Conservation (phyloP, 2,113 vertebrate genomes). For the Acanthisitta chloris region DNA sequence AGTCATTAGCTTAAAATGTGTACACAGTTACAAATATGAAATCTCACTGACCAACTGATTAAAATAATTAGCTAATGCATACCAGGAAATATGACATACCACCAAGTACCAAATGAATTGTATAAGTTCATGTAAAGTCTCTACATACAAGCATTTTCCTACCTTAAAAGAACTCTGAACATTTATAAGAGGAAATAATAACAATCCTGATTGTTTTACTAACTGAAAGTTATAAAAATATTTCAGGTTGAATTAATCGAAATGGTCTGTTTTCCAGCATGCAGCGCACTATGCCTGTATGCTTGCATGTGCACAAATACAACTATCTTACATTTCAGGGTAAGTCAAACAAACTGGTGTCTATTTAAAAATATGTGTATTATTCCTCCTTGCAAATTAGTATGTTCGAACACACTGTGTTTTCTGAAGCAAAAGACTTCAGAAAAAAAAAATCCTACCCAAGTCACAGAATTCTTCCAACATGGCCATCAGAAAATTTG, state of each 20-base stretch:
- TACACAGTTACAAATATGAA: neutral
- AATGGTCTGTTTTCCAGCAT: neutral
- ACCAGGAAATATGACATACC: neutral
- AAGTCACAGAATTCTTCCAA: neutral
- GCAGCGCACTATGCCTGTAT: neutral
- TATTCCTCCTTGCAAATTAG: neutral
- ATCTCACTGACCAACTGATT: neutral
- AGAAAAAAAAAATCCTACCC: neutral
- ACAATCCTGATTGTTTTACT: neutral
- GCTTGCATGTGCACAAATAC: neutral
- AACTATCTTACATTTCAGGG: neutral
- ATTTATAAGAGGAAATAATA: neutral
- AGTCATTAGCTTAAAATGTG: neutral
- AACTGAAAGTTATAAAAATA: neutral
- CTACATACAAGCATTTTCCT: neutral
- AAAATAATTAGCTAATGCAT: neutral
- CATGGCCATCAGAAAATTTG: neutral
- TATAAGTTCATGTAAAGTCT: neutral
- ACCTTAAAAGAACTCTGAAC: neutral
- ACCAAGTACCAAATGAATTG: neutral
- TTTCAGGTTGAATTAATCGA: neutral
- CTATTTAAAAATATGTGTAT: neutral
- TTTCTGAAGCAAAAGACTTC: neutral
- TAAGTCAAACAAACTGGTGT: neutral
- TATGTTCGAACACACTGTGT: neutral